Evolutionary conservation across 2,113 vertebrate genomes (phyloP).

Genomic region (Nerophis lumbriciformis): DNA sequence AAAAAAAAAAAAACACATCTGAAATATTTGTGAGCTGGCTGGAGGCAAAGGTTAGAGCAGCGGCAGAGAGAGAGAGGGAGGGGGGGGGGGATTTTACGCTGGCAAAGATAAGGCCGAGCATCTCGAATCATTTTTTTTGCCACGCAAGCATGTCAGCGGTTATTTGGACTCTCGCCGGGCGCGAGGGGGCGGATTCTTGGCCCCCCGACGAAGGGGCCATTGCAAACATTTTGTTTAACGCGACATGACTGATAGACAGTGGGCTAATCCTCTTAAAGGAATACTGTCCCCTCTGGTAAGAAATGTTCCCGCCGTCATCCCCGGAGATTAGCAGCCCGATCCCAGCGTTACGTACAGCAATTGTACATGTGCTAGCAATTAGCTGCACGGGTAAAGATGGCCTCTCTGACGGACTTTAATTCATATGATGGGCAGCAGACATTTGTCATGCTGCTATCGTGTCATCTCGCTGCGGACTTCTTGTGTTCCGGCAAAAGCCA

Average conservation of each 20-base stretch:
- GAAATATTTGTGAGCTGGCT: constrained; percentile 37
- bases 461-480: constrained; percentile 48
- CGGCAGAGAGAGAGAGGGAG: constrained; percentile 9
- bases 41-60: constrained; percentile 53
- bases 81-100: constrained; percentile 31
- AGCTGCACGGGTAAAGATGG: constrained; percentile 21
- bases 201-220: constrained; percentile 43
- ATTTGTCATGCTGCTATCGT: constrained; percentile 40
- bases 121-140: constrained; percentile 56
- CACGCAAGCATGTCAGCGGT: constrained; percentile 29
- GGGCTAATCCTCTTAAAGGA: constrained; percentile 73
- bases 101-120: constrained; percentile 56
- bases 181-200: constrained; percentile 60
- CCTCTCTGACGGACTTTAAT: constrained; percentile 33
- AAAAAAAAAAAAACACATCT: not conserved
- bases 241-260: constrained; percentile 67
- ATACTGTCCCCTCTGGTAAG: constrained; percentile 70
- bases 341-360: constrained; percentile 48
- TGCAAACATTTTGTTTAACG: constrained; percentile 63
- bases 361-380: constrained; percentile 62
- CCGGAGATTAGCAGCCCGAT: constrained; percentile 64
- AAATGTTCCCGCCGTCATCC: constrained; percentile 55
- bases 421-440: constrained; percentile 31
- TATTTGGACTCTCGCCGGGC: constrained; percentile 24
- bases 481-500: constrained; percentile 53